These are phyloP conservation scores for Steatocranus sp. DNA, from an alignment of 2,797 vertebrate genomes.

Conservation along the genomic window DNA sequence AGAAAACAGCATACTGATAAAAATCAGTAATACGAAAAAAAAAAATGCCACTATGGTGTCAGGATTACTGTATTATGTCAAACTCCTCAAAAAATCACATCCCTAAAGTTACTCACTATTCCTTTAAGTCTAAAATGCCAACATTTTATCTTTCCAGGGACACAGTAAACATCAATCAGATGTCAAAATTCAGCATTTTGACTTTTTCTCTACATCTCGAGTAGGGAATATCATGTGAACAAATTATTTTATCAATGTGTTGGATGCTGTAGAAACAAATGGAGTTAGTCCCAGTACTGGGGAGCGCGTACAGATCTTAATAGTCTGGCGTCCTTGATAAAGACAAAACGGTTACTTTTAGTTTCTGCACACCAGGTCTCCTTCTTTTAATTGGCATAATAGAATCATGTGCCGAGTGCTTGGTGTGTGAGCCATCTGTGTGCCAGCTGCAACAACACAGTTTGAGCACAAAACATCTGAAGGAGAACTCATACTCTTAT, in stretches of 20 bases:
- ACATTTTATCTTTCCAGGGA: neutral
- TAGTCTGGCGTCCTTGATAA: constrained; percentile 24
- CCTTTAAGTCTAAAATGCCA: neutral
- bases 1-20: neutral
- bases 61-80: neutral
- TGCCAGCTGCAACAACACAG: constrained; percentile 79
- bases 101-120: neutral
- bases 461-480: constrained; percentile 60
- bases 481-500: constrained; percentile 52
- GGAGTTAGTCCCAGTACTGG: neutral
- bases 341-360: constrained; percentile 62
- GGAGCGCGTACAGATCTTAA: neutral
- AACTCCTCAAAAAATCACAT: neutral
- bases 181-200: neutral
- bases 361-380: constrained; percentile 68
- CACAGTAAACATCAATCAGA: neutral
- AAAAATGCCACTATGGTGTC: neutral
- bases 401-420: constrained; percentile 82
- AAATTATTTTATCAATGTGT: neutral
- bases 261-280: neutral
- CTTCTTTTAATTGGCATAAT: constrained; percentile 81
- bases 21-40: neutral
- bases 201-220: neutral
- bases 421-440: constrained; percentile 85
- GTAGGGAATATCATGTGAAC: neutral